Conservation (phyloP, 2,797 vertebrate species). For the Potorous gilbertii region DNA sequence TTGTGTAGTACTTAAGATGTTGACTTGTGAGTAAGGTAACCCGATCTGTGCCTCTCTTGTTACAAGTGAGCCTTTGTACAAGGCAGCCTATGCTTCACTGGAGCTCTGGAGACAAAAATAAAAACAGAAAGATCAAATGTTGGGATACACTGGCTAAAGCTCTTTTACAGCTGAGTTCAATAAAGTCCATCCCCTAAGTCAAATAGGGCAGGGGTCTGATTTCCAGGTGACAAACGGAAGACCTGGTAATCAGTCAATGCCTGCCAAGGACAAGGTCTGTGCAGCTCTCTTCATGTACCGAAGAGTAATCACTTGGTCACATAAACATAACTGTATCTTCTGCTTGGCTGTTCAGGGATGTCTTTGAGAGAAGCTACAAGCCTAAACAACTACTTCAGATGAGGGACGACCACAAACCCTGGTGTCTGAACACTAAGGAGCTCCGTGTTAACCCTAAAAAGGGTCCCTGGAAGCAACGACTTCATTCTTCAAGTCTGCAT, state of each 20-base stretch:
- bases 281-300: too few relatives aligned
- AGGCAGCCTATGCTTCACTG: background rate
- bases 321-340: background rate
- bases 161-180: background rate
- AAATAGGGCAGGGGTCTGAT: background rate
- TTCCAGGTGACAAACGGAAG: background rate
- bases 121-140: constrained; percentile 23
- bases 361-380: background rate
- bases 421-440: background rate
- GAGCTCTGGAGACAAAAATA: constrained; percentile 12
- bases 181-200: background rate
- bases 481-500: constrained; percentile 23
- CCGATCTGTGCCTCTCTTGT: background rate
- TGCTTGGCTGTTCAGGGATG: background rate
- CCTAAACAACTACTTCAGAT: background rate
- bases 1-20: background rate
- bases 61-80: background rate
- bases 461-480: background rate
- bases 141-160: background rate
- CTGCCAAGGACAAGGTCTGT: background rate
- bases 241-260: background rate
- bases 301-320: background rate
- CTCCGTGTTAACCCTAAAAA: background rate
- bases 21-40: constrained; percentile 25
- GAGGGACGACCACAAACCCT: background rate